Base-by-base conservation (phyloP, 2,113 vertebrate genomes). In the Trematomus loennbergii region DNA sequence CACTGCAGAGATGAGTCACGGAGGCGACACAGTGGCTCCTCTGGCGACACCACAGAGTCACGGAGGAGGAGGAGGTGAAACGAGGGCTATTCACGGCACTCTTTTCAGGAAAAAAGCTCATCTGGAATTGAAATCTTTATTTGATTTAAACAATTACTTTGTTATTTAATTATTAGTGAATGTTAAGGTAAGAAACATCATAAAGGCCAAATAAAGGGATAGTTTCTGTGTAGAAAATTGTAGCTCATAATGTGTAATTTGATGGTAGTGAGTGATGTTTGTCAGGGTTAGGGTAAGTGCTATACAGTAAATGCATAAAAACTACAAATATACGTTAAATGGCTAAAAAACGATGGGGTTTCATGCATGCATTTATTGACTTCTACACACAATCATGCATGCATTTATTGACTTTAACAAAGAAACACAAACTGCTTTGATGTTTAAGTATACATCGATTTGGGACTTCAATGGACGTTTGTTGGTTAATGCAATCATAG, bases 1-100 rank as follows among this genome's bases (percentile, higher is more conserved):
- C 75, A 29, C 67, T 45, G 85, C 58, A 67, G 80, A 58, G 79
- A 89, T 71, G 82, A 87, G 74, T 86, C 78, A 82, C 9, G 71
- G 64, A 79, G 83, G 81, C 18, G 75, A 72, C 33, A 5, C 73
- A 18, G 80, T 45, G 2, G 60, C 36, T 62, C 43, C 43, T 15
- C n/a, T 1, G 10, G 60, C 60, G 12, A 22, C 60, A 46, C 20
- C 4, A 16, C 10, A 10, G 55, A 54, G 17, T 18, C 58, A 57
- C 0, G 16, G 17, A n/a, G 62, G 29, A 7, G 36, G 36, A 40
- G 36, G 36, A 40, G 36, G 36, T 40, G 36, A 40, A 40, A 40
- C 5, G 5, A 40, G 36, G 5, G 36, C 9, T 18, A 11, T 40
- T 16, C 29, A 33, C 7, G 9, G 12, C 36, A 7, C 36, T 40